phyloP scores from a whole-genome alignment of 2,797 vertebrate species.

The Poecilia picta region DNA sequence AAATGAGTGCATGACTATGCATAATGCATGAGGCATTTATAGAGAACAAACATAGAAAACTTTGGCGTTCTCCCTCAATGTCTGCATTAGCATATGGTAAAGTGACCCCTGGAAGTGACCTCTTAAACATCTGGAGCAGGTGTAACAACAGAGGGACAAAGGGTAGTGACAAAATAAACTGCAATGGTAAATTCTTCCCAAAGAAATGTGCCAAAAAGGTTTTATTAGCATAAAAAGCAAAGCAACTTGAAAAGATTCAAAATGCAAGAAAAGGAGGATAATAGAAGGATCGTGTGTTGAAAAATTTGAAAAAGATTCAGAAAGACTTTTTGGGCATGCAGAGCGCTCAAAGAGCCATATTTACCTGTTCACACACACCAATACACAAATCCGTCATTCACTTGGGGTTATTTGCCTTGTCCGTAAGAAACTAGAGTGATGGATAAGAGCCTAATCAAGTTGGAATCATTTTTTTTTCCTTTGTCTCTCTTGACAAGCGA shows the following conservation, averaged over 20 bases:
- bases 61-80: neutral
- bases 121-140: neutral
- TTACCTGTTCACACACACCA: neutral
- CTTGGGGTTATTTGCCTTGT: neutral
- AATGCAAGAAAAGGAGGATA: neutral
- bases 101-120: neutral
- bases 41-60: neutral
- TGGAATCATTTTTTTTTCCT: neutral
- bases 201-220: neutral
- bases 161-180: neutral
- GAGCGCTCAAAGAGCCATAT: neutral
- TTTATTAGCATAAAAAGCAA: neutral
- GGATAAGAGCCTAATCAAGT: neutral
- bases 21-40: neutral
- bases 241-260: neutral
- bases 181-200: neutral
- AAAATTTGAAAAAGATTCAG: neutral
- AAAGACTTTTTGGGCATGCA: neutral
- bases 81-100: neutral
- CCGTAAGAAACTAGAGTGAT: neutral
- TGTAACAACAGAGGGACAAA: neutral
- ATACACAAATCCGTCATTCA: neutral
- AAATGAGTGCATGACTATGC: slow-evolving; percentile 6
- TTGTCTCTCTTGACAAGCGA: neutral
- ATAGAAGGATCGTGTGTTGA: neutral